Evolutionary conservation across 92 coral and sea anemone species (phyloP).

Genomic region (Palythoa heliodiscus): DNA sequence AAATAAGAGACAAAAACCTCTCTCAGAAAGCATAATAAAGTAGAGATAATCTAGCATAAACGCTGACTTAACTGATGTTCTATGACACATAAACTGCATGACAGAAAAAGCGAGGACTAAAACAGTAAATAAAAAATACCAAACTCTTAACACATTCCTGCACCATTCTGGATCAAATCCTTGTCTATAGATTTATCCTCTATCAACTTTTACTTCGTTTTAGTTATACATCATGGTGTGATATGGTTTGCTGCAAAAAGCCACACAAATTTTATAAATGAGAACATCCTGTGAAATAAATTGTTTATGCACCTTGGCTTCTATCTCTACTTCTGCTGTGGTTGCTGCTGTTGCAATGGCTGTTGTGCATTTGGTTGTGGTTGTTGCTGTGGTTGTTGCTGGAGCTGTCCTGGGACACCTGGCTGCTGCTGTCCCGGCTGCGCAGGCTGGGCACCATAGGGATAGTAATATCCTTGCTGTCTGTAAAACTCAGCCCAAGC

Average conservation of each 20-base stretch:
- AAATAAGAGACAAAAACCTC: no score
- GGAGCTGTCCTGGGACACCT: conserved; percentile 57
- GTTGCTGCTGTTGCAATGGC: conserved; percentile 47
- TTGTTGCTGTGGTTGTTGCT: conserved; percentile 66
- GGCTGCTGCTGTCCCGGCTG: conserved; percentile 77
- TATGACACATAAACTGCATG: no score
- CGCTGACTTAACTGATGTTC: no score
- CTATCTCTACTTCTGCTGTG: conserved; percentile 17
- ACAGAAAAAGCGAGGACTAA: no score
- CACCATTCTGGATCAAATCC: no score
- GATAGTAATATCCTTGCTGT: conserved; percentile 88
- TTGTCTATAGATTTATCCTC: no score
- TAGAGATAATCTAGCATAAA: no score
- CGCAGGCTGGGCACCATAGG: conserved; percentile 67
- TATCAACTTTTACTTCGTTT: no score
- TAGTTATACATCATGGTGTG: no score
- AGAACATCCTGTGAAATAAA: background rate
- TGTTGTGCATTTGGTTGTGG: conserved; percentile 62
- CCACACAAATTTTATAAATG: background rate
- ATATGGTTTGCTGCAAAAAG: background rate
- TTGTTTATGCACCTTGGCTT: background rate
- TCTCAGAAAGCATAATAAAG: no score
- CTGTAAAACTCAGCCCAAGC: conserved; percentile 98
- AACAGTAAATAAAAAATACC: no score
- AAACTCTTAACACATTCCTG: no score